Percentiles rank a stretch among this genome's conserved stretches.
Conservation (phyloP, 1,140 invertebrate genomes). For the Orius insidiosus region DNA sequence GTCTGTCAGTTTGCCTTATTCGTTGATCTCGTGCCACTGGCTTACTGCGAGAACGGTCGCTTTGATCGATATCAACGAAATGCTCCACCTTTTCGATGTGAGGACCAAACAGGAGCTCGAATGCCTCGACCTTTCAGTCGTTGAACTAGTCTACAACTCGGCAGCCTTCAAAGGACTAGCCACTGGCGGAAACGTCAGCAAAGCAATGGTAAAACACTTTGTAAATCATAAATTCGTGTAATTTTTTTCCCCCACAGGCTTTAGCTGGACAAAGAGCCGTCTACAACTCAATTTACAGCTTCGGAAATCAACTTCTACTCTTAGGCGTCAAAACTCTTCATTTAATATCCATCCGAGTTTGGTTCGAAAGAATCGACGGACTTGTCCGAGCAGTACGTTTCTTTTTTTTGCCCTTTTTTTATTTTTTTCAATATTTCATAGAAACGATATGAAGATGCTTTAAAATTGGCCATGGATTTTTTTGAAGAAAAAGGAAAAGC, state of each 20-base stretch:
- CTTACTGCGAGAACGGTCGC: constrained; percentile 72
- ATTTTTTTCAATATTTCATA: constrained; percentile 21
- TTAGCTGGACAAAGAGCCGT: constrained; percentile 71
- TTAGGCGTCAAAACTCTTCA: constrained; percentile 69
- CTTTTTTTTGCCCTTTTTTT: too few species aligned
- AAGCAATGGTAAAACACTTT: constrained; percentile 51
- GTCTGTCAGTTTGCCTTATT: constrained; percentile 22
- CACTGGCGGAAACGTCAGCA: constrained; percentile 61
- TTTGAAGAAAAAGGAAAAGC: constrained; percentile 49
- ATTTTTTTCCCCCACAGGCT: too few species aligned
- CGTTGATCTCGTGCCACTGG: constrained; percentile 51
- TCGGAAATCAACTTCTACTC: constrained; percentile 64
- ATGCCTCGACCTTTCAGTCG: constrained; percentile 59
- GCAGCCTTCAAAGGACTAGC: constrained; percentile 78
- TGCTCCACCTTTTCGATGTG: constrained; percentile 75
- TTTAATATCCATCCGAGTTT: constrained; percentile 59
- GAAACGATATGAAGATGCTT: constrained; percentile 40
- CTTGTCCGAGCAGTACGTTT: constrained; percentile 39
- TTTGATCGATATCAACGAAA: constrained; percentile 69
- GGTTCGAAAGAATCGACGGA: constrained; percentile 60
- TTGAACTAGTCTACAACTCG: constrained; percentile 76
- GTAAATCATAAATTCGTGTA: too few species aligned
- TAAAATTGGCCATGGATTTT: constrained; percentile 45
- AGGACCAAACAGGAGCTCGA: constrained; percentile 71
- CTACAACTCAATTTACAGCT: constrained; percentile 73